Percentiles rank a stretch among this genome's conserved stretches.
Evolutionary conservation across 1,140 invertebrate genomes (phyloP).

Genomic region (Drosophila insularis): DNA sequence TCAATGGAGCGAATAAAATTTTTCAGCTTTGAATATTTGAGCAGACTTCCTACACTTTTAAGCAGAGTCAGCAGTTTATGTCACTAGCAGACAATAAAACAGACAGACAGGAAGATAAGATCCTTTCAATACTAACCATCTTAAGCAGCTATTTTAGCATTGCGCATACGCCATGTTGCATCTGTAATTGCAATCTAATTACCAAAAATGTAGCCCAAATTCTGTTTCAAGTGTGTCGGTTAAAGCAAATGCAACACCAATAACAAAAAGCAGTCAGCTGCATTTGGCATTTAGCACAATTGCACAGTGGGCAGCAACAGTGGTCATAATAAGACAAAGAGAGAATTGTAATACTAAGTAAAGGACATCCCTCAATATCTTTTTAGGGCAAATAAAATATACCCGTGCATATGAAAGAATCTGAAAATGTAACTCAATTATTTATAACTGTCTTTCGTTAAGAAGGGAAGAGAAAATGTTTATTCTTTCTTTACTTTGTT

Average conservation of each 20-base stretch:
- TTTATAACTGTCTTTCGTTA: too few relatives aligned
- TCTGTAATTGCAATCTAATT: constrained; percentile 28
- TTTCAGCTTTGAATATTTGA: constrained; percentile 9
- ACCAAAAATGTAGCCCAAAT: constrained; percentile 23
- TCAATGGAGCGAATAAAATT: constrained; percentile 23
- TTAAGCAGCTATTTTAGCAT: constrained; percentile 5
- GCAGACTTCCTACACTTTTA: constrained; percentile 14
- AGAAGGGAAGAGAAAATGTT: too few relatives aligned
- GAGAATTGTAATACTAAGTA: too few relatives aligned
- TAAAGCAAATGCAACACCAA: not conserved
- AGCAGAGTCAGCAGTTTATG: constrained; percentile 19
- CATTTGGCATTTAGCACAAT: constrained; percentile 9
- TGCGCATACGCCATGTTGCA: constrained; percentile 22
- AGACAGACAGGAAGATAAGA: not conserved
- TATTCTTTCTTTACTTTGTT: too few relatives aligned
- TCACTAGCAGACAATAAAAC: not conserved
- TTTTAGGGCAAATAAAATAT: too few relatives aligned
- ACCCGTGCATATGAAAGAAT: too few relatives aligned
- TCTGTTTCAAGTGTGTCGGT: constrained; percentile 10
- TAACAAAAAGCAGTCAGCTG: not conserved
- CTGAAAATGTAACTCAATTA: too few relatives aligned
- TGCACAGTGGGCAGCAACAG: not conserved
- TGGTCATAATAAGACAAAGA: too few relatives aligned
- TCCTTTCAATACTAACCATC: not conserved
- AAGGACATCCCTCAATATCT: too few relatives aligned